phyloP scores from a whole-genome alignment of 2,113 vertebrate species.

The Ammodytes dubius region DNA sequence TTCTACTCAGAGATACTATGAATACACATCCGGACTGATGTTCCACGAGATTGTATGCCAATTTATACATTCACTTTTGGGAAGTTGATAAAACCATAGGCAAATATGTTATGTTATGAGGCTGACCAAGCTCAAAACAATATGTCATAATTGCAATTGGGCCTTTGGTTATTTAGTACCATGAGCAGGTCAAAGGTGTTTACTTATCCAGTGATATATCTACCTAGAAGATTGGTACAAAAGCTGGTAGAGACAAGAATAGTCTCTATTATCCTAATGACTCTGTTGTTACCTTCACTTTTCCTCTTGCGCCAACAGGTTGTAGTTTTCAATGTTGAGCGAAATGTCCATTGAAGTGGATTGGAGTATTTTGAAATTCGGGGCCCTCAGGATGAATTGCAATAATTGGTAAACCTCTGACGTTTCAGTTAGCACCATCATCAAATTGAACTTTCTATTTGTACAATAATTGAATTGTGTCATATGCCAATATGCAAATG shows the following conservation, averaged over 20 bases:
- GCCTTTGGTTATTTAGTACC: too few relatives aligned
- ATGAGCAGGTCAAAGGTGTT: not conserved
- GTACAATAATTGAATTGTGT: too few relatives aligned
- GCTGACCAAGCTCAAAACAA: not conserved
- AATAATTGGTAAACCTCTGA: not conserved
- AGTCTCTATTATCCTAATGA: not conserved
- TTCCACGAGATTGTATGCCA: not conserved
- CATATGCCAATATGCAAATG: too few relatives aligned
- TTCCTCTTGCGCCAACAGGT: not conserved
- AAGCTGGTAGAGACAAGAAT: too few relatives aligned
- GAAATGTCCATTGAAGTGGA: not conserved
- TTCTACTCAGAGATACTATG: conserved; percentile 14
- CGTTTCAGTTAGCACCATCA: not conserved
- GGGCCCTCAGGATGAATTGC: not conserved
- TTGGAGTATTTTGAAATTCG: not conserved
- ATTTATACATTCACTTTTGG: not conserved
- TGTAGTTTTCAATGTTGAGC: not conserved
- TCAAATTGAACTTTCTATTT: not conserved
- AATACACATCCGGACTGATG: conserved; percentile 28
- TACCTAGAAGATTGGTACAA: not conserved
- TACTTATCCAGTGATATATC: not conserved
- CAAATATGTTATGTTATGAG: not conserved
- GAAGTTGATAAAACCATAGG: too few relatives aligned
- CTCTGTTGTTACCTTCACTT: not conserved
- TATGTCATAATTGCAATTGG: too few relatives aligned